Percentiles rank a stretch among this genome's conserved stretches.
These are phyloP conservation scores for Agrotis segetum DNA, from an alignment of 2,888 invertebrate genomes.

Conservation along the genomic window DNA sequence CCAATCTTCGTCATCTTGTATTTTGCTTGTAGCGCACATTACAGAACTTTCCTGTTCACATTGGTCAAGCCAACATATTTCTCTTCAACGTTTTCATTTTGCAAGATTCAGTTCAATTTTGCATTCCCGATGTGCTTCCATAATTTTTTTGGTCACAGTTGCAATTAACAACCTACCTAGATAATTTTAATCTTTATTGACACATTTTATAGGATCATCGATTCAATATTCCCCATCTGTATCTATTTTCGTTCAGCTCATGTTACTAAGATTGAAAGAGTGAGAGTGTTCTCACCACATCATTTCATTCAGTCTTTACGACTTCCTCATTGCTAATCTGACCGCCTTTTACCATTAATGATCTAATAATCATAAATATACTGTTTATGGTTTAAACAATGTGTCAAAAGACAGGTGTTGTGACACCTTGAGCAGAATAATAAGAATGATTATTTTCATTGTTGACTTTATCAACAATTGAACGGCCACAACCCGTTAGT, in stretches of 20 bases:
- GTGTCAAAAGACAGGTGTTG: constrained; percentile 20
- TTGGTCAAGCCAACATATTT: too few relatives aligned
- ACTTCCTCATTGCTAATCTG: constrained; percentile 16
- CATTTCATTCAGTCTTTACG: background rate
- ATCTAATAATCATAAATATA: constrained; percentile 9
- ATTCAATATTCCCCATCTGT: background rate
- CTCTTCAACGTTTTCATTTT: background rate
- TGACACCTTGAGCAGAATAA: constrained; percentile 4
- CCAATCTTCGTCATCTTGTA: too few relatives aligned
- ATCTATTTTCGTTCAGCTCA: background rate
- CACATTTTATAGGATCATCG: background rate
- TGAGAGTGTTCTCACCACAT: background rate
- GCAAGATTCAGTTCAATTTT: background rate
- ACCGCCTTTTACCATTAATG: constrained; percentile 13
- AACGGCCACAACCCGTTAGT: constrained; percentile 17
- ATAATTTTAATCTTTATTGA: background rate
- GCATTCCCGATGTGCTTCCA: background rate
- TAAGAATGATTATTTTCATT: constrained; percentile 13
- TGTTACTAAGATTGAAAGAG: background rate
- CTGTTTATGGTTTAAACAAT: constrained; percentile 4
- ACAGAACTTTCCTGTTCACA: background rate
- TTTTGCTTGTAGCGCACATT: too few relatives aligned
- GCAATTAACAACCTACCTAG: background rate
- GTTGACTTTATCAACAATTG: constrained; percentile 14
- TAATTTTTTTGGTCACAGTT: background rate